phyloP scores from a whole-genome alignment of 2,888 invertebrate genomes.

The Macrophya alboannulata region DNA sequence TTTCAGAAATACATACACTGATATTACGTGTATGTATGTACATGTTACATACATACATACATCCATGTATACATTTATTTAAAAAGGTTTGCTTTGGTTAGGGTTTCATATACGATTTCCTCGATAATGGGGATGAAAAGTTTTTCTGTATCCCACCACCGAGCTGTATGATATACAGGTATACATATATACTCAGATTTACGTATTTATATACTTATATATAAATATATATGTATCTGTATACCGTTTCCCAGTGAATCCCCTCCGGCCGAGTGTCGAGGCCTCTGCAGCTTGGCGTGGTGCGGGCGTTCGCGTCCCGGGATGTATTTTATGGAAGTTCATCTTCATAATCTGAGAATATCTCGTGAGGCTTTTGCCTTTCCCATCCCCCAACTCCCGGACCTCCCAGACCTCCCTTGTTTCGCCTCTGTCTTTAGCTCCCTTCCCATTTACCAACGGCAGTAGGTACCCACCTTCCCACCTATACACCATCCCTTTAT shows the following conservation, averaged over 20 bases:
- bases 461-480: neutral
- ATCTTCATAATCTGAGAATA: constrained; percentile 71
- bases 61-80: too few relatives aligned
- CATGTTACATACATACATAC: too few relatives aligned
- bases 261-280: constrained; percentile 29
- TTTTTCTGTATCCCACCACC: neutral
- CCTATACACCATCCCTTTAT: neutral
- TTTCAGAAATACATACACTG: too few relatives aligned
- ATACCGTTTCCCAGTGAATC: constrained; percentile 14
- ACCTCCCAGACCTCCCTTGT: neutral
- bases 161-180: neutral
- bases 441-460: neutral
- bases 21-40: too few relatives aligned
- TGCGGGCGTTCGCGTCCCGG: constrained; percentile 11
- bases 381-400: neutral
- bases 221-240: neutral
- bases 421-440: constrained; percentile 40
- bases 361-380: constrained; percentile 58
- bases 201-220: neutral
- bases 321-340: constrained; percentile 73
- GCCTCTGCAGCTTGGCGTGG: neutral
- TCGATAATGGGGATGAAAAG: neutral
- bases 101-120: neutral
- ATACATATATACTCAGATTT: neutral
- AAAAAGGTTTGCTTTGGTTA: neutral